Conservation (phyloP, 2,888 invertebrate species). For the Leucophenga maculata region DNA sequence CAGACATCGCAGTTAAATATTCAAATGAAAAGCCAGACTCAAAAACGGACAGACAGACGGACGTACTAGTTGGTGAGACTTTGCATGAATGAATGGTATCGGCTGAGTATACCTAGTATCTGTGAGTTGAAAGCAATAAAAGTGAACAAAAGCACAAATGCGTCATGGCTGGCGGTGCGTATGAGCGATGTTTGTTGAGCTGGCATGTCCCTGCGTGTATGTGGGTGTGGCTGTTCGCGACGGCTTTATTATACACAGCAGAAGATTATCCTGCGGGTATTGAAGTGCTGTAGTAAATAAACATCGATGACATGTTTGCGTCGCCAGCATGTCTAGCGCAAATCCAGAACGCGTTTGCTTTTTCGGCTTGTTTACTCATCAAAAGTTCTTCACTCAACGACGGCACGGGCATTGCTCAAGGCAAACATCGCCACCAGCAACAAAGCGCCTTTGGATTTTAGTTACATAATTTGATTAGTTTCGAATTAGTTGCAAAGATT, state of each 20-base stretch:
- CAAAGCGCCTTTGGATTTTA: slow-evolving; percentile 41
- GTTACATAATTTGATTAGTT: slow-evolving; percentile 64
- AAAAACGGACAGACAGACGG: slow-evolving; percentile 48
- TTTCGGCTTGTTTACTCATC: slow-evolving; percentile 19
- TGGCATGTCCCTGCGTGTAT: slow-evolving; percentile 9
- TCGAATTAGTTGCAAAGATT: slow-evolving; percentile 46
- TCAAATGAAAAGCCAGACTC: slow-evolving; percentile 52
- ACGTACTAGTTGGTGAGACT: slow-evolving; percentile 41
- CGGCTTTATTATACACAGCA: slow-evolving; percentile 57
- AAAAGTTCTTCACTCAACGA: neutral
- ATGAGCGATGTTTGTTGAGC: slow-evolving; percentile 32
- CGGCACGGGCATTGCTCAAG: neutral
- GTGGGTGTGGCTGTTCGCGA: slow-evolving; percentile 7
- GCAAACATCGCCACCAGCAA: neutral
- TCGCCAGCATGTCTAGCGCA: slow-evolving; percentile 59
- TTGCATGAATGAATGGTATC: slow-evolving; percentile 26
- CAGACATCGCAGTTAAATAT: slow-evolving; percentile 47
- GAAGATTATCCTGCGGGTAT: slow-evolving; percentile 64
- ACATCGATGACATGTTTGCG: slow-evolving; percentile 65
- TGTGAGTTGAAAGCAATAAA: slow-evolving; percentile 48
- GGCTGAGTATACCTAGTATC: slow-evolving; percentile 25
- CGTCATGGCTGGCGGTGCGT: neutral
- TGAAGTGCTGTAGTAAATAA: slow-evolving; percentile 47
- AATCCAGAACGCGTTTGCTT: slow-evolving; percentile 34
- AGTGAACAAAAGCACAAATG: slow-evolving; percentile 36